A percentile compares a stretch with the other conserved stretches of the same genome.
Conservation (phyloP, 2,888 invertebrate species). For the Macrosiphum euphorbiae region DNA sequence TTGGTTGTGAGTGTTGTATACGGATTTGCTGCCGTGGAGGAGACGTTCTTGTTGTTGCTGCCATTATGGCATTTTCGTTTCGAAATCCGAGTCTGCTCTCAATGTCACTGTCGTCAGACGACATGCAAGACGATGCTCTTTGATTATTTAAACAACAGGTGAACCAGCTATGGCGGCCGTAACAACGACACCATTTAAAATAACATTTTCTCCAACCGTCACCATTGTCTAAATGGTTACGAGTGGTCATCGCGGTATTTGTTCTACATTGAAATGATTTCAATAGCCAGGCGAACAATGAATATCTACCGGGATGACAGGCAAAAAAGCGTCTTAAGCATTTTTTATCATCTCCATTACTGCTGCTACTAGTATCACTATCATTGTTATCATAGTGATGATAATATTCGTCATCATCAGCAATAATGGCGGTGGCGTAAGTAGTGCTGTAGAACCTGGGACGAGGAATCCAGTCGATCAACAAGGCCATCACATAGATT, state of each 20-base stretch:
- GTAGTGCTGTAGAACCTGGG: constrained; percentile 6
- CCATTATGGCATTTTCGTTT: constrained; percentile 43
- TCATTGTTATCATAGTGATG: constrained; percentile 42
- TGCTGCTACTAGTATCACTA: constrained; percentile 38
- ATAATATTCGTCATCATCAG: constrained; percentile 51
- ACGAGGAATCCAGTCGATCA: constrained; percentile 45
- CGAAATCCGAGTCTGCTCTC: constrained; percentile 39
- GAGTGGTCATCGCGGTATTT: not conserved
- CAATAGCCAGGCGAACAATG: not conserved
- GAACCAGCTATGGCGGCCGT: constrained; percentile 9
- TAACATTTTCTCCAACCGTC: not conserved
- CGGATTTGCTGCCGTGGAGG: constrained; percentile 26
- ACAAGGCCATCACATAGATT: constrained; percentile 52
- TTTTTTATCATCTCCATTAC: not conserved
- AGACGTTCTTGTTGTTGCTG: not conserved
- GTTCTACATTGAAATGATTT: constrained; percentile 2
- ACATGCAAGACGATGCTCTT: not conserved
- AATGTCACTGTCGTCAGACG: constrained; percentile 53
- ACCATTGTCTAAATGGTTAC: not conserved
- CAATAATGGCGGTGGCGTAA: constrained; percentile 3
- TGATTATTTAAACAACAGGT: constrained; percentile 32
- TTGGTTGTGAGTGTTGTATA: not conserved
- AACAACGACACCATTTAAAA: constrained; percentile 15
- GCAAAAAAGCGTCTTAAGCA: constrained; percentile 3
- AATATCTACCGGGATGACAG: not conserved